A percentile compares a stretch with the other conserved stretches of the same genome.
Evolutionary conservation across 1,140 invertebrate species (phyloP).

Genomic region (Diprion similis): DNA sequence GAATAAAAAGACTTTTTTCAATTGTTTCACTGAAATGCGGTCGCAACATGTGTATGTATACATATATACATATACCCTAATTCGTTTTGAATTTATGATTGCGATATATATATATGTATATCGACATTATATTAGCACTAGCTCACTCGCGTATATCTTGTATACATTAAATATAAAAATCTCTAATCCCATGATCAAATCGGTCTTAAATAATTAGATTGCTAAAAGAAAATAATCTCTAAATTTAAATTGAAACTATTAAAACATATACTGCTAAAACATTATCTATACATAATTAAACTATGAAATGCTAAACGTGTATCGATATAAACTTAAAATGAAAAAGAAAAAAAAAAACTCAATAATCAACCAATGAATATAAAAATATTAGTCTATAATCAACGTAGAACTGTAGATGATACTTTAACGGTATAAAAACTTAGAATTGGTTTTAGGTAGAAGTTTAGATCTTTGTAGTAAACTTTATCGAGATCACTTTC

Average conservation of each 20-base stretch:
- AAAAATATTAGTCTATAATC: not conserved
- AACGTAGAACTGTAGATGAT: not conserved
- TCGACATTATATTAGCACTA: too few species aligned
- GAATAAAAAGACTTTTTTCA: not conserved
- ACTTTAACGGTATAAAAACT: not conserved
- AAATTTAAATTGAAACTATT: slow-evolving; percentile 51
- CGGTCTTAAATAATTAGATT: too few species aligned
- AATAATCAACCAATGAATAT: not conserved
- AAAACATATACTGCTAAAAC: slow-evolving; percentile 56
- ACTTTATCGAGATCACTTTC: slow-evolving; percentile 56
- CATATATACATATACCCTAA: slow-evolving; percentile 19
- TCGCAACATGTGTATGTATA: slow-evolving; percentile 15
- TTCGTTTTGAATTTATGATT: slow-evolving; percentile 18
- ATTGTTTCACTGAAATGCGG: slow-evolving; percentile 19
- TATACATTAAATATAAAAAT: slow-evolving; percentile 34
- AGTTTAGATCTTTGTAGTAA: slow-evolving; percentile 40
- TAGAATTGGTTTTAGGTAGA: slow-evolving; percentile 33
- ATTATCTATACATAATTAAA: slow-evolving; percentile 61
- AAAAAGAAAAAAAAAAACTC: not conserved
- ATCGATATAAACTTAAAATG: slow-evolving; percentile 12
- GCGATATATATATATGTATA: slow-evolving; percentile 12
- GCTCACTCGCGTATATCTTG: not conserved
- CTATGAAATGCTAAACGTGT: slow-evolving; percentile 52
- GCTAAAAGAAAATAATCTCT: slow-evolving; percentile 37
- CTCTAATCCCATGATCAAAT: too few species aligned